phyloP scores from a whole-genome alignment of 2,797 vertebrate species.

The Clarias fuscus region DNA sequence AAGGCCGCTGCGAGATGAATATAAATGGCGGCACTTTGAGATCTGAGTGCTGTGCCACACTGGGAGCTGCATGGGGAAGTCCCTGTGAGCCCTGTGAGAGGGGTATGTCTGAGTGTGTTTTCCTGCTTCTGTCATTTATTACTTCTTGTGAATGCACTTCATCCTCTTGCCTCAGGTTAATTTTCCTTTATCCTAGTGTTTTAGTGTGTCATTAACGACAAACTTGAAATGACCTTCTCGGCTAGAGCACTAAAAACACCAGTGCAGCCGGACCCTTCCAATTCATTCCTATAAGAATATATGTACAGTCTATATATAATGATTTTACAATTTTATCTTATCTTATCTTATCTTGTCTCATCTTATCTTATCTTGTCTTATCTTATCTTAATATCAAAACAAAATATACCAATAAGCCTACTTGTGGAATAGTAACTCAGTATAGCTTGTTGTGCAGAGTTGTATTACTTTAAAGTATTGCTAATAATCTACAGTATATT shows the following conservation, averaged over 20 bases:
- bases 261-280: not conserved
- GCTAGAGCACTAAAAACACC: not conserved
- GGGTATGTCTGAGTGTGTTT: conserved; percentile 60
- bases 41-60: conserved; percentile 78
- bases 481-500: conserved; percentile 36
- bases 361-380: too few relatives aligned
- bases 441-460: not conserved
- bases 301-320: not conserved
- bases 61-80: conserved; percentile 80
- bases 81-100: conserved; percentile 76
- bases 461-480: not conserved
- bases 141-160: not conserved
- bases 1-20: conserved; percentile 77
- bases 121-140: not conserved
- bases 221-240: not conserved
- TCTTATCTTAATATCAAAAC: not conserved
- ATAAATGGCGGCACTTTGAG: conserved; percentile 78
- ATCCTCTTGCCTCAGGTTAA: not conserved
- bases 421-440: not conserved
- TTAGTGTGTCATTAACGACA: not conserved
- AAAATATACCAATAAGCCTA: not conserved
- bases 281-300: not conserved
- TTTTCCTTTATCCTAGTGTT: not conserved
- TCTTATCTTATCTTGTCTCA: too few relatives aligned
- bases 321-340: not conserved